Evolutionary conservation across 2,888 invertebrate genomes (phyloP), one percentile per base, ranked within the genome.

Genomic region (Chrysina gloriosa): DNA sequence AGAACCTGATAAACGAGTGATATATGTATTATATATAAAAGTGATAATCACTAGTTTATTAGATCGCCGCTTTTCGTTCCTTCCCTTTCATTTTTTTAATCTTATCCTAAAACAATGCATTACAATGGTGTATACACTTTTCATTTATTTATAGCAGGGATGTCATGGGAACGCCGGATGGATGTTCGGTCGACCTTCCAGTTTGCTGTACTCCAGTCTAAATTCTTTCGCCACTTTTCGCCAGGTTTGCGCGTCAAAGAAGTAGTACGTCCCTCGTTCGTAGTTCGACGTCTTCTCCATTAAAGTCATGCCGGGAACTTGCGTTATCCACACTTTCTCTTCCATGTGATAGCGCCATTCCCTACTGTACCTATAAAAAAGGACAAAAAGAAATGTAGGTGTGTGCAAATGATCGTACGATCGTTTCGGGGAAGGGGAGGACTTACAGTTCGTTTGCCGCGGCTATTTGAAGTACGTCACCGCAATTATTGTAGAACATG

Each of bases 271-370:
- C 86, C 98, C 98, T 81, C 97, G 90, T 87, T 99, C 98, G 86
- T 96, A 98, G 76, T 95, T 94, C 78, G 92, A 90, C 74, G 96
- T 97, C 86, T 98, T 98, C 84, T 98, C 96, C 77, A 94, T 90
- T 81, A 96, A 92, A 76, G 94, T 92, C 88, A 96, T 92, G 77
- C 97, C 97, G 75, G 97, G 97, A 19, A 96, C 96, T 85, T 97
- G 93, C 78, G 97, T 98, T 84, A 98, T 96, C 98, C 98, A 98
- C 80, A 98, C 96, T 84, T 97, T 95, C 84, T 99, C 98, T 83
- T 97, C 97, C 88, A 93, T 98, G 85, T 99, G 98, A 88, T 97
- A 99, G 86, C 99, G 91, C 99, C 99, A 99, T 82, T 99, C 98
- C 82, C 99, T 90, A 85, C 91, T 95, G 85, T 98, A 98, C 84